Evolutionary conservation across 92 coral and sea anemone species (phyloP).

Genomic region (Phenganax stokvisi): DNA sequence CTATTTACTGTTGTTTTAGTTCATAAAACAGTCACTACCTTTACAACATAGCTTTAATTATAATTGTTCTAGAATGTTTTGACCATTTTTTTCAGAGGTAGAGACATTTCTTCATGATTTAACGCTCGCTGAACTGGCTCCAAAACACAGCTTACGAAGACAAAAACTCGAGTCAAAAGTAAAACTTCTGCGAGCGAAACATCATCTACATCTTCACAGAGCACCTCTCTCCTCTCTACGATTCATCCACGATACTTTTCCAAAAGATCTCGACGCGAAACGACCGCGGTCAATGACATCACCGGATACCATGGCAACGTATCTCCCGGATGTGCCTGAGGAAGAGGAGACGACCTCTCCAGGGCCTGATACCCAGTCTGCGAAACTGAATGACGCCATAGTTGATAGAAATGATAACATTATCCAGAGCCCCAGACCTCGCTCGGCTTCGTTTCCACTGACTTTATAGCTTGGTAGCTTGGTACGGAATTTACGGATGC

Average conservation of each 20-base stretch:
- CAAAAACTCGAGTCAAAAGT: conserved; percentile 32
- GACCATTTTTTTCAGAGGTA: conserved; percentile 17
- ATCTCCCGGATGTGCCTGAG: conserved; percentile 17
- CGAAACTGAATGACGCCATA: background rate
- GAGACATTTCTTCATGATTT: conserved; percentile 35
- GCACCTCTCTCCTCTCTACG: conserved; percentile 24
- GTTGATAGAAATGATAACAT: background rate
- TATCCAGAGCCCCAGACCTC: conserved; percentile 1
- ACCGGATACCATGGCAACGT: conserved; percentile 17
- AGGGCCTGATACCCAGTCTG: background rate
- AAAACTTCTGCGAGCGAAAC: conserved; percentile 27
- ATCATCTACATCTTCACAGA: conserved; percentile 20
- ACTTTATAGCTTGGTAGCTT: background rate
- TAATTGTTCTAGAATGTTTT: background rate
- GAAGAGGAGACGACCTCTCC: conserved; percentile 19
- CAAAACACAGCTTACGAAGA: background rate
- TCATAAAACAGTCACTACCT: too few species aligned
- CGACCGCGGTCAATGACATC: conserved; percentile 35
- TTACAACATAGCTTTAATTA: too few species aligned
- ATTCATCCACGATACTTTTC: conserved; percentile 25
- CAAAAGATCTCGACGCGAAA: conserved; percentile 34
- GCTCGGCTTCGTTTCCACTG: conserved; percentile 31
- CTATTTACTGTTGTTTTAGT: background rate
- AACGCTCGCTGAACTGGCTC: background rate
- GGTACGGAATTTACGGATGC: background rate